Base-by-base conservation (phyloP, 2,888 invertebrate genomes). In the Drosophila crucigera region DNA sequence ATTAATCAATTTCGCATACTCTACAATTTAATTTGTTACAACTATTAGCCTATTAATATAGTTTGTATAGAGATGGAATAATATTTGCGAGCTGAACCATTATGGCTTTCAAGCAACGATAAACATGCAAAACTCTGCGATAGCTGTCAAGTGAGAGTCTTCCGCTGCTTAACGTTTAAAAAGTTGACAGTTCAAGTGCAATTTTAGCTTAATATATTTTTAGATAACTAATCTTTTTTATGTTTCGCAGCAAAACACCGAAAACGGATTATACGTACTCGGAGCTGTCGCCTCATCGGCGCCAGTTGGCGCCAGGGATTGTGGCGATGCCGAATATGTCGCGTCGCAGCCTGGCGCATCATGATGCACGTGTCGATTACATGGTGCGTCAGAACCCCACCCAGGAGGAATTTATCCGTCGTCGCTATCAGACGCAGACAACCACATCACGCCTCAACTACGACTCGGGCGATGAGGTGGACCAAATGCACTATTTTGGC, bases 211-310 rank as follows among this genome's bases (percentile, higher is more conserved):
- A 31, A 37, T 37, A 50, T 63, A 4, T n/a, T 5, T n/a, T 28
- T 0, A 28, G 39, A 22, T 43, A 55, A 43, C 47, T 68, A 55
- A 68, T 54, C 28, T 11, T 19, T 10, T 1, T 56, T 35, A 50
- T 78, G 80, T 41, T 11, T 76, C 66, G 37, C 78, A 98, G 98
- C 93, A 96, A 96, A 93, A 97, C 96, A 92, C 97, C 97, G 7
- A 98, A 98, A 94, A 98, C 98, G 73, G 98, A 98, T 94, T 98
- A 97, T 94, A 97, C 97, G 11, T 98, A 98, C 93, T 97, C 97
- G 3, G 95, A 95, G 76, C 94, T 96, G 82, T 97, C 97, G n/a
- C 96, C 96, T 82, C 97, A 96, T 94, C 95, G 97, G 61, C 96
- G 96, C 83, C 96, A 96, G 92, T 94, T 97, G 67, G 96, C 96